Percentiles rank a stretch among this genome's conserved stretches.
Evolutionary conservation across 2,888 invertebrate species (phyloP).

Genomic region (Boloria selene): DNA sequence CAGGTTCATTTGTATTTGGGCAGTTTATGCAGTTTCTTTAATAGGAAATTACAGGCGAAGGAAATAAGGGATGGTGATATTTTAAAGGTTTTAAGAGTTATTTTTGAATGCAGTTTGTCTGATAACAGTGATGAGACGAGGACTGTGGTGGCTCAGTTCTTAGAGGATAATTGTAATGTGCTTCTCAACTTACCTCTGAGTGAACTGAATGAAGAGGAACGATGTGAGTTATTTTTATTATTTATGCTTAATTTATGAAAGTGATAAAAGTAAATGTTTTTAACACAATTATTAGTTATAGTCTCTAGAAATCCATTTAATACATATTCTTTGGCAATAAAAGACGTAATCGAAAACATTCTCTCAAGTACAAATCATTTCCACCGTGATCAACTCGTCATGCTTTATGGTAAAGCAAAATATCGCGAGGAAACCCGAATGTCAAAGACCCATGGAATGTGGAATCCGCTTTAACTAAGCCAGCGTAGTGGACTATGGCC

Average conservation of each 20-base stretch:
- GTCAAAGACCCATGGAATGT: too few species aligned
- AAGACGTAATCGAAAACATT: too few species aligned
- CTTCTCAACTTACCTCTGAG: constrained; percentile 44
- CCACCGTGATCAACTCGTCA: too few species aligned
- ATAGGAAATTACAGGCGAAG: constrained; percentile 41
- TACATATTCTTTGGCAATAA: too few species aligned
- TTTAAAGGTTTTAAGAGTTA: constrained; percentile 50
- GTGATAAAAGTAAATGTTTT: not conserved
- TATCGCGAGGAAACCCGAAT: too few species aligned
- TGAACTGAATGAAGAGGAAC: constrained; percentile 44
- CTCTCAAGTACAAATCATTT: too few species aligned
- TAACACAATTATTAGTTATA: not conserved
- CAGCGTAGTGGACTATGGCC: too few species aligned
- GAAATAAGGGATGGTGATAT: constrained; percentile 37
- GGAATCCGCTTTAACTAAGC: too few species aligned
- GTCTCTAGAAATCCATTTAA: not conserved
- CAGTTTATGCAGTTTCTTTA: constrained; percentile 54
- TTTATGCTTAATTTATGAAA: not conserved
- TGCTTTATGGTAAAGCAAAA: too few species aligned
- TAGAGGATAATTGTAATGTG: constrained; percentile 49
- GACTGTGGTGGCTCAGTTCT: constrained; percentile 53
- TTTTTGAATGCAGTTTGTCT: constrained; percentile 56
- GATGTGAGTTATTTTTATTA: constrained; percentile 47
- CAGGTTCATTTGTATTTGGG: constrained; percentile 62
- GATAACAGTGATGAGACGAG: constrained; percentile 56